These are phyloP conservation scores for Prosopocoilus inquinatus DNA, from an alignment of 2,888 invertebrate species.

Conservation along the genomic window DNA sequence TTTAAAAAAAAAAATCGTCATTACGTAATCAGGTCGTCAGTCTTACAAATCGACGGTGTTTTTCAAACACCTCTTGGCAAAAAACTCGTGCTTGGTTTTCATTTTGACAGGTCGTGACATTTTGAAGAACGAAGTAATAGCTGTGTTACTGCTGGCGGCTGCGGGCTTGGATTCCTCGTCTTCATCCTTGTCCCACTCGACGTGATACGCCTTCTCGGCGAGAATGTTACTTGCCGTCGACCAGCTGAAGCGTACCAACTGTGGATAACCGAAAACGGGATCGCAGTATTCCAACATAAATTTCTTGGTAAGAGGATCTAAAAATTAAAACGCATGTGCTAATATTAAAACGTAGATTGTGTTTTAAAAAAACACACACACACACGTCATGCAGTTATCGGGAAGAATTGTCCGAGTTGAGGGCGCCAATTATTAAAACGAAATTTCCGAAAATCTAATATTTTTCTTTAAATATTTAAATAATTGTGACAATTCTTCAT, in stretches of 20 bases:
- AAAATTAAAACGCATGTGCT: constrained; percentile 30
- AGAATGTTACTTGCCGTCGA: constrained; percentile 86
- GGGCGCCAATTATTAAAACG: too few species aligned
- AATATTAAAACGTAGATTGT: too few species aligned
- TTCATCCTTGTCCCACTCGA: constrained; percentile 70
- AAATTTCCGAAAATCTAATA: too few species aligned
- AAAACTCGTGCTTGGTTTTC: constrained; percentile 63
- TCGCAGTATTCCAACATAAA: constrained; percentile 82
- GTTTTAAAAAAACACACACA: not conserved
- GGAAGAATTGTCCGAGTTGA: too few species aligned
- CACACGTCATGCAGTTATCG: too few species aligned
- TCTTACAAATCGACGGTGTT: constrained; percentile 55
- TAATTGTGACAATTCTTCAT: too few species aligned
- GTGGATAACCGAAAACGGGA: constrained; percentile 91
- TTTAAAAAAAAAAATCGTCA: too few species aligned
- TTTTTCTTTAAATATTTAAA: too few species aligned
- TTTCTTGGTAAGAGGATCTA: constrained; percentile 91
- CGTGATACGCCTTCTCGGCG: constrained; percentile 67
- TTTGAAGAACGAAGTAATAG: constrained; percentile 51
- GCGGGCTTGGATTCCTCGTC: constrained; percentile 43
- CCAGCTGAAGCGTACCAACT: constrained; percentile 96
- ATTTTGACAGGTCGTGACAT: constrained; percentile 25
- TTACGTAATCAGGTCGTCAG: not conserved
- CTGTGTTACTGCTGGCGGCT: constrained; percentile 34
- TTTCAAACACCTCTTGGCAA: constrained; percentile 63